Evolutionary conservation across 2,113 vertebrate genomes (phyloP).

Genomic region (Pheucticus melanocephalus): DNA sequence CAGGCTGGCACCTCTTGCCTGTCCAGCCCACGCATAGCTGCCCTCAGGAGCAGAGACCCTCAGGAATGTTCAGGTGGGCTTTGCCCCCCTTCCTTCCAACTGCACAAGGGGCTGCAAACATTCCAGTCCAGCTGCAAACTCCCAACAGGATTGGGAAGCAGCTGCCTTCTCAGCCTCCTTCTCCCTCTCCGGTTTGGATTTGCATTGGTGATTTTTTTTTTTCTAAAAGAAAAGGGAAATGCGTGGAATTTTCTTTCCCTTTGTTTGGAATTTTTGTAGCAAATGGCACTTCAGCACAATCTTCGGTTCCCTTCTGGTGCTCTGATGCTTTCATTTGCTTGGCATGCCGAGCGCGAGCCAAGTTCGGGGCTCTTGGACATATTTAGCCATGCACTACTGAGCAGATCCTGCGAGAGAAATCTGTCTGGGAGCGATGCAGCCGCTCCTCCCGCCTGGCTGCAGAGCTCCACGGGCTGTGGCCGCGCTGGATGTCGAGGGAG

Average conservation of each 20-base stretch:
- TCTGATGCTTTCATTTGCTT: conserved; percentile 43
- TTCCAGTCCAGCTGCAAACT: not conserved
- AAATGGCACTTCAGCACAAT: not conserved
- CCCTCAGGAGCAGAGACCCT: not conserved
- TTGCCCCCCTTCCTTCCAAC: not conserved
- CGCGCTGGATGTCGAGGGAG: not conserved
- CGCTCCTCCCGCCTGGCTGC: not conserved
- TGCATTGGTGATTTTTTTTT: not conserved
- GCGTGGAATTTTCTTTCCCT: not conserved
- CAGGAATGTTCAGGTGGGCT: not conserved
- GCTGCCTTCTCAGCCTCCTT: not conserved
- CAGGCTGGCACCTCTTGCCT: not conserved
- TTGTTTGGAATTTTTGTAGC: not conserved
- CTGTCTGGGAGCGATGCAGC: not conserved
- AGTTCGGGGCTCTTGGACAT: conserved; percentile 52
- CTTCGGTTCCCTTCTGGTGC: conserved; percentile 5
- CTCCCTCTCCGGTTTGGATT: not conserved
- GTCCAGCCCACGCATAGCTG: accelerated
- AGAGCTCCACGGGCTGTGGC: not conserved
- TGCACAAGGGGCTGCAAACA: not conserved
- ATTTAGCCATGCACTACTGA: conserved; percentile 49
- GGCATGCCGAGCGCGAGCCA: conserved; percentile 24
- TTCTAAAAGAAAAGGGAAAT: too few relatives aligned
- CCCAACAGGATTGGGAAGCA: not conserved
- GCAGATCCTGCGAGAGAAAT: conserved; percentile 21